Base-by-base conservation (phyloP, 1,140 invertebrate species). In the Homalodisca vitripennis region DNA sequence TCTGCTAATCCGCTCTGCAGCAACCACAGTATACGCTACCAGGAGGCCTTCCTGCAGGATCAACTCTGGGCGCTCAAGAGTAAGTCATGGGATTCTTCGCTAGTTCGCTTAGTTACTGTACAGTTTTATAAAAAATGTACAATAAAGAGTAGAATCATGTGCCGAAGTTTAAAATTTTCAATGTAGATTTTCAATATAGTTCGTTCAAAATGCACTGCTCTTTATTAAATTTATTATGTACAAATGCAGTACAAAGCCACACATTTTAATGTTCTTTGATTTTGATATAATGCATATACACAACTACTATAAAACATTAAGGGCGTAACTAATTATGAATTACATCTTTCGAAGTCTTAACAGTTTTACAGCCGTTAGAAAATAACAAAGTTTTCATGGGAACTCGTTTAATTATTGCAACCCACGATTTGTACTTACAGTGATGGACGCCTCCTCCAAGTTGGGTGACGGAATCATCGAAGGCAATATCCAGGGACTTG, bases 401-500 rank as follows among this genome's bases (percentile, higher is more conserved):
- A n/a, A n/a, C n/a, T n/a, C n/a, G n/a, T n/a, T n/a, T n/a, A n/a
- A n/a, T n/a, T n/a, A n/a, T n/a, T n/a, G n/a, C n/a, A n/a, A n/a
- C n/a, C n/a, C n/a, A n/a, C n/a, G n/a, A n/a, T n/a, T n/a, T n/a
- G n/a, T n/a, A n/a, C n/a, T 30, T 47, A 17, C 26, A 66, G 63
- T 66, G 63, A 20, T 66, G 13, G 63, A 66, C 22, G 32, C 63
- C 1, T 47, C 63, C 1, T 32, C n/a, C 32, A 66, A 66, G 31
- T 2, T 66, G 2, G 32, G 17, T 14, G 20, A 20, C 17, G 63
- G 63, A 2, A 1, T 46, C 3, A 22, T 47, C 14, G n/a, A 47
- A 10, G 63, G 63, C n/a, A 66, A 66, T 34, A 20, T 66, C 63
- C 63, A 46, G 14, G 63, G 41, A 13, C 27, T 66, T 1, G 63